These are phyloP conservation scores for Carollia perspicillata DNA, from an alignment of 2,113 vertebrate species.

Conservation along the genomic window DNA sequence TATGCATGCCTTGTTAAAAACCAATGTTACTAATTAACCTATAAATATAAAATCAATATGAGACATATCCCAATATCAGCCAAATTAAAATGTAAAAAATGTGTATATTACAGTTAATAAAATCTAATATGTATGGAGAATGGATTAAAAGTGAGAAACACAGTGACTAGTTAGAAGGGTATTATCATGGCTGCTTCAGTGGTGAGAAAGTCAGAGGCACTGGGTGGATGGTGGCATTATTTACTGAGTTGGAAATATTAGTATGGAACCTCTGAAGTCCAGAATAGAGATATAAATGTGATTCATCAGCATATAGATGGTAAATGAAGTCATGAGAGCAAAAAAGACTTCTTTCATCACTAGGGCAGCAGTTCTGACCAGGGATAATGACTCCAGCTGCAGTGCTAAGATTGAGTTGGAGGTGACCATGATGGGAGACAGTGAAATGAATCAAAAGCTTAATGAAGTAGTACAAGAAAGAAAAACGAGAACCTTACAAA, in stretches of 20 bases:
- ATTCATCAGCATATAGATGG: background rate
- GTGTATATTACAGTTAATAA: background rate
- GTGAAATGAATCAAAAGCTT: background rate
- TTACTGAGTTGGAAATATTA: background rate
- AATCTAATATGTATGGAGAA: background rate
- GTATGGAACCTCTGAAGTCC: background rate
- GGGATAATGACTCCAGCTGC: background rate
- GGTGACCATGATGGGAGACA: background rate
- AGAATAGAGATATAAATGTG: background rate
- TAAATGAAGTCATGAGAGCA: background rate
- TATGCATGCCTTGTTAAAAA: background rate
- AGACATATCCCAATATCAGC: background rate
- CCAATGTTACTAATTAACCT: background rate
- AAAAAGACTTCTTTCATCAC: background rate
- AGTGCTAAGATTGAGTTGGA: background rate
- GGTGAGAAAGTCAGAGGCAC: background rate
- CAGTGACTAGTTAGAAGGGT: background rate
- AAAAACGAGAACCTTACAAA: background rate
- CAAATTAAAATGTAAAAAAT: background rate
- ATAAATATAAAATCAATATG: background rate
- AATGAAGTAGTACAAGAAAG: background rate
- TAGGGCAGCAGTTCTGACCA: background rate
- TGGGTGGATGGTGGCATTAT: background rate
- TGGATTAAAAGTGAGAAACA: background rate
- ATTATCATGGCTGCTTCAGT: background rate